These are phyloP conservation scores for Sitobion miscanthi DNA, from an alignment of 1,140 invertebrate genomes.

Conservation along the genomic window DNA sequence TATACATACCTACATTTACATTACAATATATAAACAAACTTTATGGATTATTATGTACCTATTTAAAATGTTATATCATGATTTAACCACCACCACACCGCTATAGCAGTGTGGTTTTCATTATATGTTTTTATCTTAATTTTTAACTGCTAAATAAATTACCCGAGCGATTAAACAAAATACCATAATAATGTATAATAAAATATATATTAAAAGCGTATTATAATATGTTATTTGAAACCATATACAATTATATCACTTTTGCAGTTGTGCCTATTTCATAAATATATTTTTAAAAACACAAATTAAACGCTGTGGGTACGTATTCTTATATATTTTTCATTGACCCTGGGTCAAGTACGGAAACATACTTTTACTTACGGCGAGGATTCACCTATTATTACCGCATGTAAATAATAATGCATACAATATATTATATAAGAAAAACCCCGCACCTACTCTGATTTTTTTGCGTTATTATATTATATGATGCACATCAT, in stretches of 20 bases:
- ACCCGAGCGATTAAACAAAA: background rate
- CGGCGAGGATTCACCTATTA: background rate
- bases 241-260: background rate
- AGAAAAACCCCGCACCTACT: background rate
- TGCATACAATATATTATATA: background rate
- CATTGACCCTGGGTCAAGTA: slow-evolving; percentile 34
- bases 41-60: background rate
- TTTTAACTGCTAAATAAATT: background rate
- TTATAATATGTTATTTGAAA: background rate
- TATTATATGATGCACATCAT: background rate
- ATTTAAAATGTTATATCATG: background rate
- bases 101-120: background rate
- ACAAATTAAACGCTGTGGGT: background rate
- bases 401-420: slow-evolving; percentile 27
- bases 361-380: slow-evolving; percentile 19
- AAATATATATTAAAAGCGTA: background rate
- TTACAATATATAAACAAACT: background rate
- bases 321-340: slow-evolving; percentile 1
- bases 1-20: background rate
- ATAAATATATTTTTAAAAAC: slow-evolving; percentile 1
- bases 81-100: background rate
- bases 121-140: background rate
- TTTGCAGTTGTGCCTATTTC: background rate
- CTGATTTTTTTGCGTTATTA: slow-evolving; percentile 9
- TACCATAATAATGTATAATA: background rate